These are phyloP conservation scores for Microtus oregoni DNA, from an alignment of 2,113 vertebrate genomes.

Conservation along the genomic window DNA sequence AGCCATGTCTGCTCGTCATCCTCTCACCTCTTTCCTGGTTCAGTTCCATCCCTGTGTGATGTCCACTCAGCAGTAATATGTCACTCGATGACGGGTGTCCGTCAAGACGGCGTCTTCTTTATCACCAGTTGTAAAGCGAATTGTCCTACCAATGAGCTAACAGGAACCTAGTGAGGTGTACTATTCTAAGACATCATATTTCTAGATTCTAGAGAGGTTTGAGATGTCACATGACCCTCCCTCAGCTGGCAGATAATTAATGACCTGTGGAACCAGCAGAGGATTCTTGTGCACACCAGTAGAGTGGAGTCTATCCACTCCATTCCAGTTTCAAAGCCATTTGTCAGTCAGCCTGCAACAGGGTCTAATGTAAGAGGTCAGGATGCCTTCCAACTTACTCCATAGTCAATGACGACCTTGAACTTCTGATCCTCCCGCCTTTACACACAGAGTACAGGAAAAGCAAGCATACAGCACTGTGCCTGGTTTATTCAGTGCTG, in stretches of 20 bases:
- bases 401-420: background rate
- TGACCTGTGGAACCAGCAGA: background rate
- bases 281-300: fast-evolving
- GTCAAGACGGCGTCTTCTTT: background rate
- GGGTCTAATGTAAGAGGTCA: background rate
- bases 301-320: background rate
- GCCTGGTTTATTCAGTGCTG: background rate
- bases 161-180: background rate
- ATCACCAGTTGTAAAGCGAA: background rate
- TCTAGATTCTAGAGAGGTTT: background rate
- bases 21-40: background rate
- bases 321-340: background rate
- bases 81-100: background rate
- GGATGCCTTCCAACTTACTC: background rate
- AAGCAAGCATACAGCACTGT: background rate
- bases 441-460: background rate
- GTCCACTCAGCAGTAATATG: background rate
- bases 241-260: background rate
- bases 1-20: fast-evolving
- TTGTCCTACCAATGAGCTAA: background rate
- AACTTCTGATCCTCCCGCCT: background rate
- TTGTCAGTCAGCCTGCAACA: too few relatives aligned
- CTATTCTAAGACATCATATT: too few relatives aligned
- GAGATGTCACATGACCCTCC: background rate
- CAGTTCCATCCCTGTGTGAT: background rate